Base-by-base conservation (phyloP, 1,140 invertebrate genomes). In the Venturia canescens region DNA sequence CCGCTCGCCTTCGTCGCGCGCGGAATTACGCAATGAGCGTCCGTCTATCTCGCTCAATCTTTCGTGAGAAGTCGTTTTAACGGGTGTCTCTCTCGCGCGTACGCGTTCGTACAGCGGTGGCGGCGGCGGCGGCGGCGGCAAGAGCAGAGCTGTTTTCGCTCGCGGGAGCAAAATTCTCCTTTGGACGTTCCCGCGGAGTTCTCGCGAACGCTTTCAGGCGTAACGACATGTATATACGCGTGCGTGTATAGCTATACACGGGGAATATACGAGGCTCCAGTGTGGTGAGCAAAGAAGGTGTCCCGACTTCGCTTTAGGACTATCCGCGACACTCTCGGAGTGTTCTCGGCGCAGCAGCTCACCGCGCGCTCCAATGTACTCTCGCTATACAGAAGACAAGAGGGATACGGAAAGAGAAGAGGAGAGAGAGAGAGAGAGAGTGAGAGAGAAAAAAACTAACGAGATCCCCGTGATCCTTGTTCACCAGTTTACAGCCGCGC, bases 11-110 rank as follows among this genome's bases (percentile, higher is more conserved):
- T 91, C 90, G 87, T 90, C 87, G 86, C 83, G 84, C 79, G 84
- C 86, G 84, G 84, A 88, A 89, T 92, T 92, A 88, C 89, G 89
- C 88, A 92, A 92, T 89, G 85, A 89, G 87, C 87, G 87, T 69
- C 66, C 31, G 15, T 72, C 31, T 29, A 29, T 69, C 29, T 69
- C 29, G 29, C 13, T 69, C 29, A 13, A 15, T 69, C 66, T 18
- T 31, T 31, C 29, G 26, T 23, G 66, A 69, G 84, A 91, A 91
- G 90, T 89, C 86, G 89, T 89, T 90, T 88, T 86, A 87, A 88
- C 84, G 84, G 86, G 87, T 89, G 75, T 84, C 83, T 81, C 76
- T 83, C 27, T 69, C 26, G 18, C 16, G 31, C 66, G 13, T 23
- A 16, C 31, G 11, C 5, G 66, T 69, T 31, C n/a, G 60, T 63